Evolutionary conservation across 2,888 invertebrate species (phyloP).

Genomic region (Pecten maximus): DNA sequence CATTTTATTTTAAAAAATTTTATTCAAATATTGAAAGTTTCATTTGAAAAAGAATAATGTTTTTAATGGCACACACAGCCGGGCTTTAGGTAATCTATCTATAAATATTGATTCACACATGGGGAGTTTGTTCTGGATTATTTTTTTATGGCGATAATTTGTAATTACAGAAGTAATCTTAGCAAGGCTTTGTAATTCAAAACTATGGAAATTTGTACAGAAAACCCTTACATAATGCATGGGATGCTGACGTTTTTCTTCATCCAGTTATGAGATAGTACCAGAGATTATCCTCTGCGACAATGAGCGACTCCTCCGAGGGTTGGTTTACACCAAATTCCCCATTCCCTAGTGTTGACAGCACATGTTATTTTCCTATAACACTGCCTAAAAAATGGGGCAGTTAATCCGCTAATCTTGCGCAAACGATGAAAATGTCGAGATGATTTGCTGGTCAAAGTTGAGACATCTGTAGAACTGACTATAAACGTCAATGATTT

Average conservation of each 20-base stretch:
- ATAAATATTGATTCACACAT: conserved; percentile 11
- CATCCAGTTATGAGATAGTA: neutral
- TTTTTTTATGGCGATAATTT: neutral
- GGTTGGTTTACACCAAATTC: neutral
- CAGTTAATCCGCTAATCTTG: conserved; percentile 3
- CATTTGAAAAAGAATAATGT: neutral
- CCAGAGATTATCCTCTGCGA: neutral
- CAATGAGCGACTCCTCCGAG: neutral
- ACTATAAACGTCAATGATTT: neutral
- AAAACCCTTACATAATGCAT: conserved; percentile 13
- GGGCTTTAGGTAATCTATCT: neutral
- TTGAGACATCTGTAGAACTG: conserved; percentile 10
- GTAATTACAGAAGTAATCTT: conserved; percentile 27
- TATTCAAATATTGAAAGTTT: neutral
- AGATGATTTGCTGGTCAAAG: neutral
- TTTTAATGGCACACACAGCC: neutral
- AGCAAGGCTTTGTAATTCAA: conserved; percentile 21
- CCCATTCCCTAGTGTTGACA: neutral
- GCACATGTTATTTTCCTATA: conserved; percentile 13
- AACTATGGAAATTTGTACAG: neutral
- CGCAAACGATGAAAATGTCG: conserved; percentile 6
- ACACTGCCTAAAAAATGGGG: neutral
- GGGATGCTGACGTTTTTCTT: neutral
- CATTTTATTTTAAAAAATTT: neutral
- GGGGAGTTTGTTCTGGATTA: neutral